A percentile compares a stretch with the other conserved stretches of the same genome.
These are phyloP conservation scores for Halichoeres trimaculatus DNA, from an alignment of 2,113 vertebrate genomes.

Conservation along the genomic window DNA sequence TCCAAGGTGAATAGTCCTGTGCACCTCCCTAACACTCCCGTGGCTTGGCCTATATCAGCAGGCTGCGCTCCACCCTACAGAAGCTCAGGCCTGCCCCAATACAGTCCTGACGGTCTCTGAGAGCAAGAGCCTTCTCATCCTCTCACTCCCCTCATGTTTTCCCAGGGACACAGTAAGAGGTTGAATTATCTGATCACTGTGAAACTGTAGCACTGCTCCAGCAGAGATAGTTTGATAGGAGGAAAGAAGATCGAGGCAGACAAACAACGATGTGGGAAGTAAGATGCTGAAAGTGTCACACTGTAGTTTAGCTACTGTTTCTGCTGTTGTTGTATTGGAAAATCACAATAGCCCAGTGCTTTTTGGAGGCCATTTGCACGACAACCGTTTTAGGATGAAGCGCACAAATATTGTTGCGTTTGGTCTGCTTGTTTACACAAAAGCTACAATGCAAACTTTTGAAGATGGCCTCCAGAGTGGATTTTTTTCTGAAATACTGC, in stretches of 20 bases:
- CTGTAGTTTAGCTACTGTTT: too few species aligned
- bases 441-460: too few species aligned
- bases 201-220: slow-evolving; percentile 10
- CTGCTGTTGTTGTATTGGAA: too few species aligned
- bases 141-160: slow-evolving; percentile 12
- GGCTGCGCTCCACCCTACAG: slow-evolving; percentile 15
- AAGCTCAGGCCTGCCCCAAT: slow-evolving; percentile 22
- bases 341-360: too few species aligned
- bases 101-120: slow-evolving; percentile 13
- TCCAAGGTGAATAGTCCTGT: slow-evolving; percentile 45
- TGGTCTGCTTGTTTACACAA: too few species aligned
- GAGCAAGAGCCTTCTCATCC: slow-evolving; percentile 23
- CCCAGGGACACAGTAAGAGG: not conserved
- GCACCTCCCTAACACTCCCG: slow-evolving; percentile 43
- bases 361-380: too few species aligned
- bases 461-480: too few species aligned
- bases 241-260: too few species aligned
- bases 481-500: too few species aligned
- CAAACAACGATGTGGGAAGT: too few species aligned
- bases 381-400: too few species aligned
- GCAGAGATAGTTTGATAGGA: slow-evolving; percentile 14
- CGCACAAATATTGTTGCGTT: too few species aligned
- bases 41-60: slow-evolving; percentile 55
- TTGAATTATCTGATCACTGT: slow-evolving; percentile 19
- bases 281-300: not conserved